phyloP scores from a whole-genome alignment of 2,797 vertebrate genomes.

The Bovichtus variegatus region DNA sequence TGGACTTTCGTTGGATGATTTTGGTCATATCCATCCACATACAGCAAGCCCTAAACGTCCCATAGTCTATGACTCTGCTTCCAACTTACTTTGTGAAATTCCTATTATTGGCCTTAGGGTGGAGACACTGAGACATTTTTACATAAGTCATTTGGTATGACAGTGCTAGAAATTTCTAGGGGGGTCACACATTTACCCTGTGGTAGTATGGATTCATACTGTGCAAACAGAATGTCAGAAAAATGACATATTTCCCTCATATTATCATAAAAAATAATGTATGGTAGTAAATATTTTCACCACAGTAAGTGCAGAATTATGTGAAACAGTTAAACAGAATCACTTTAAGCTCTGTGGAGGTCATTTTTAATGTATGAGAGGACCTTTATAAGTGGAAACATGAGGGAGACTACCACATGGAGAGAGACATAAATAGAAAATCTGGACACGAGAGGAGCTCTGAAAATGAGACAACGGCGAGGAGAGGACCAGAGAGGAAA shows the following conservation, averaged over 20 bases:
- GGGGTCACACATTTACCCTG: constrained; percentile 7
- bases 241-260: background rate
- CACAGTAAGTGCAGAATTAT: background rate
- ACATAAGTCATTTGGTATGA: constrained; percentile 22
- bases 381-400: background rate
- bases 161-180: constrained; percentile 52
- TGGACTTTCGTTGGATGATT: background rate
- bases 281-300: background rate
- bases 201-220: background rate
- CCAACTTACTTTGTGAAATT: constrained; percentile 12
- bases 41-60: background rate
- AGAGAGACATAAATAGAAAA: constrained; percentile 20
- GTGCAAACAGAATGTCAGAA: background rate
- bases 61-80: background rate
- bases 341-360: background rate
- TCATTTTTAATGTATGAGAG: constrained; percentile 1
- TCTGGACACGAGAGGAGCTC: constrained; percentile 4
- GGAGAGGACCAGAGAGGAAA: constrained; percentile 23
- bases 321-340: background rate
- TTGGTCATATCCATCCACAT: background rate
- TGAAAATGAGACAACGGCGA: constrained; percentile 12
- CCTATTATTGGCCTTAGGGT: constrained; percentile 32
- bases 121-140: constrained; percentile 49
- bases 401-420: background rate
- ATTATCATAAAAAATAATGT: background rate